These are phyloP conservation scores for Diarsia mendica DNA, from an alignment of 2,888 invertebrate species.

Conservation along the genomic window DNA sequence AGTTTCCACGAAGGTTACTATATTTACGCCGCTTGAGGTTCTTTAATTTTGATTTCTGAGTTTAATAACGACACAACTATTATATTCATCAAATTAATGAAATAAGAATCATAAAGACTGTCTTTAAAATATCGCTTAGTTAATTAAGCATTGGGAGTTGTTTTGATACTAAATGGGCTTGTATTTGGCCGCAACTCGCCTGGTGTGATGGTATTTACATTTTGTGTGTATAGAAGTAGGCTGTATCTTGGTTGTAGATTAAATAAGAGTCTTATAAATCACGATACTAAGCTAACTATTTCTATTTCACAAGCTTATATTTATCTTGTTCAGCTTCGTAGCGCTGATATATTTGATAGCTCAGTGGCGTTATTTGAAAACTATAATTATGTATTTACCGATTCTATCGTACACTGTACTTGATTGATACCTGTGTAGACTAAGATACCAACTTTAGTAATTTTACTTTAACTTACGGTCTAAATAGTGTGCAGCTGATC, in stretches of 20 bases:
- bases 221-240: no score
- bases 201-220: no score
- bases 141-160: no score
- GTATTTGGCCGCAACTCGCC: no score
- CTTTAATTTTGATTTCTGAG: no score
- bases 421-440: constrained; percentile 62
- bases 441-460: not conserved
- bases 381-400: constrained; percentile 63
- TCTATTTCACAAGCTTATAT: not conserved
- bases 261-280: not conserved
- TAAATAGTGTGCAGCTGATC: not conserved
- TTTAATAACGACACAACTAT: not conserved
- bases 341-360: constrained; percentile 11
- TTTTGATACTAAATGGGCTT: no score
- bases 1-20: no score
- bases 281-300: not conserved
- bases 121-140: no score
- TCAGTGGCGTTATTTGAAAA: constrained; percentile 51
- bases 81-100: not conserved
- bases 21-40: no score
- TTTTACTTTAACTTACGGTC: no score
- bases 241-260: no score
- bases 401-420: constrained; percentile 53
- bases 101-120: no score
- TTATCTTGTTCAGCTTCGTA: not conserved